phyloP scores from a whole-genome alignment of 2,888 invertebrate species.

The Andrena praecox region DNA sequence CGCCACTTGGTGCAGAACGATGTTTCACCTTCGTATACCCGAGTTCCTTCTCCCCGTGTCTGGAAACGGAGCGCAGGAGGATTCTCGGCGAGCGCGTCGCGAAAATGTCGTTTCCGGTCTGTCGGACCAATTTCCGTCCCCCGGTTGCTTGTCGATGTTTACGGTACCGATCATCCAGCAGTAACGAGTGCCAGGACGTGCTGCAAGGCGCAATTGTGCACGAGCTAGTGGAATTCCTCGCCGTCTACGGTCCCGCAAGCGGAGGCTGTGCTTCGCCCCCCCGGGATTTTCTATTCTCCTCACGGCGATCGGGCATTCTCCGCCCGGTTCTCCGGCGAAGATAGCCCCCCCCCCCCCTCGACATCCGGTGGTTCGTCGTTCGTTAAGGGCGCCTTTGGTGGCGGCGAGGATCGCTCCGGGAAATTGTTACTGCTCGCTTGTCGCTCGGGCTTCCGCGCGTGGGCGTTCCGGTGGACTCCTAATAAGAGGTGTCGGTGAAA shows the following conservation, averaged over 20 bases:
- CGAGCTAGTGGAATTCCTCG: constrained; percentile 1
- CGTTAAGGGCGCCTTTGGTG: constrained; percentile 24
- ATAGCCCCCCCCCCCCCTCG: not conserved
- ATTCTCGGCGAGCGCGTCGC: constrained; percentile 26
- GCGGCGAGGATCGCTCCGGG: not conserved
- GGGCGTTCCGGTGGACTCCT: constrained; percentile 8
- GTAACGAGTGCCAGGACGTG: constrained; percentile 43
- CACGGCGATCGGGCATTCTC: constrained; percentile 21
- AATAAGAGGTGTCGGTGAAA: not conserved
- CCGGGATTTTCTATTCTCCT: constrained; percentile 29
- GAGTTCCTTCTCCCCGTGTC: not conserved
- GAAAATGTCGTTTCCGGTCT: constrained; percentile 42
- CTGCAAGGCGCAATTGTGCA: not conserved
- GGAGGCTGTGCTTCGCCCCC: not conserved
- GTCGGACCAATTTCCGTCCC: constrained; percentile 54
- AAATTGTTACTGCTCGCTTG: not conserved
- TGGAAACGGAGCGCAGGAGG: not conserved
- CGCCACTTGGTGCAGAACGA: not conserved
- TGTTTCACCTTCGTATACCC: not conserved
- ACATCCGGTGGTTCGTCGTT: constrained; percentile 20
- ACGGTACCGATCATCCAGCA: constrained; percentile 30
- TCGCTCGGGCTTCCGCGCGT: not conserved
- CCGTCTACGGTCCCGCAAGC: not conserved
- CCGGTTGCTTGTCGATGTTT: constrained; percentile 38
- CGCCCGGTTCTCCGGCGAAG: not conserved